Evolutionary conservation across 2,113 vertebrate species (phyloP), one percentile per base, ranked within the genome.

Genomic region (Bubo blakistoni): DNA sequence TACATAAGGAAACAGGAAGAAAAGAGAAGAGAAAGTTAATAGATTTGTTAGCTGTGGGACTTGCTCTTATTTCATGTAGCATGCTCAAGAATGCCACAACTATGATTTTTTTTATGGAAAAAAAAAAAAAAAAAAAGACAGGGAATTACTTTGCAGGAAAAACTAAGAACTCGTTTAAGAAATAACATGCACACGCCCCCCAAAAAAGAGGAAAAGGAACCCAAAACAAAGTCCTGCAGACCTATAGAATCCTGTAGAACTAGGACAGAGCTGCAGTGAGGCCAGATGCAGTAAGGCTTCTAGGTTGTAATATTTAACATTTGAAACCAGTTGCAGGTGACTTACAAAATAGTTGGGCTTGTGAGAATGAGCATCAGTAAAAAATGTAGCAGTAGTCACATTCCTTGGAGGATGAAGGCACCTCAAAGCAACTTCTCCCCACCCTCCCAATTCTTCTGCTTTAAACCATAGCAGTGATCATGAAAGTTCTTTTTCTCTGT

Each of bases 401-500:
- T 40, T 88, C 91, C 40, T 71, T 93, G 81, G 42, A 51, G 94
- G 81, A 90, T 11, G 52, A 87, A 73, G 57, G 54, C 61, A 78
- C 87, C 96, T 93, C 55, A 96, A 94, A 90, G 77, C 57, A 66
- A 12, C 25, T 16, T 77, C 44, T 91, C 27, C 17, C 34, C 30
- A 46, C 5, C 25, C 38, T 82, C 47, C 12, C 36, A 36, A 2
- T 74, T 92, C 32, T 74, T 86, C 66, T 94, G 73, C 88, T 96
- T 95, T 93, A 96, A 94, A 70, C 84, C 72, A 70, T 29, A 76
- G 30, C 15, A 78, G 47, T 93, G 67, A 57, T 89, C 46, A 66
- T 66, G 90, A 61, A 92, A 95, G 88, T 87, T 86, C 73, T 42
- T 96, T 95, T 95, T 71, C 66, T 88, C 51, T 79, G 27, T 71